phyloP scores from a whole-genome alignment of 2,888 invertebrate species.

The Hyles lineata region DNA sequence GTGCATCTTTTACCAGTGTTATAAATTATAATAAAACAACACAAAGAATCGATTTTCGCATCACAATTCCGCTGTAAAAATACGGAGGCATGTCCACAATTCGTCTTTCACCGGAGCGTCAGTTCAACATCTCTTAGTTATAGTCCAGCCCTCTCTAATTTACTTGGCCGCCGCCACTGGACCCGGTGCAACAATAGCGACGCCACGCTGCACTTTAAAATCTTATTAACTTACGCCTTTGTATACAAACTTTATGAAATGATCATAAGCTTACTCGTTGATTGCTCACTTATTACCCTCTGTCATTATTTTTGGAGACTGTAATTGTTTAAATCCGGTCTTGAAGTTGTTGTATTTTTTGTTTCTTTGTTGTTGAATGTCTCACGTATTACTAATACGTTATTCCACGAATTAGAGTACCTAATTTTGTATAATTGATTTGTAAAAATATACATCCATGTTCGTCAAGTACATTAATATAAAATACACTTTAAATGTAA shows the following conservation, averaged over 20 bases:
- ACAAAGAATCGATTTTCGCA: no score
- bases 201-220: conserved; percentile 55
- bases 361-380: not conserved
- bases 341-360: not conserved
- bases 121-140: conserved; percentile 76
- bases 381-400: not conserved
- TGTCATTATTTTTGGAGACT: not conserved
- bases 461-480: no score
- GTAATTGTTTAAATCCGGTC: not conserved
- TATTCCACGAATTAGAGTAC: not conserved
- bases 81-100: conserved; percentile 46
- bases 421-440: no score
- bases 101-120: conserved; percentile 56
- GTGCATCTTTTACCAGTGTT: no score
- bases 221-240: conserved; percentile 47
- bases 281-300: conserved; percentile 27
- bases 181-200: conserved; percentile 64
- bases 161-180: conserved; percentile 71
- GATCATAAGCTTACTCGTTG: conserved; percentile 18
- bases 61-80: not conserved
- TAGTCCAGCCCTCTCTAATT: conserved; percentile 80
- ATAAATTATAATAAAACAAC: no score
- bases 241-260: conserved; percentile 41
- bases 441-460: no score
- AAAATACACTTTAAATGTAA: not conserved